phyloP scores from a whole-genome alignment of 2,113 vertebrate species.

The Lepidothrix coronata region DNA sequence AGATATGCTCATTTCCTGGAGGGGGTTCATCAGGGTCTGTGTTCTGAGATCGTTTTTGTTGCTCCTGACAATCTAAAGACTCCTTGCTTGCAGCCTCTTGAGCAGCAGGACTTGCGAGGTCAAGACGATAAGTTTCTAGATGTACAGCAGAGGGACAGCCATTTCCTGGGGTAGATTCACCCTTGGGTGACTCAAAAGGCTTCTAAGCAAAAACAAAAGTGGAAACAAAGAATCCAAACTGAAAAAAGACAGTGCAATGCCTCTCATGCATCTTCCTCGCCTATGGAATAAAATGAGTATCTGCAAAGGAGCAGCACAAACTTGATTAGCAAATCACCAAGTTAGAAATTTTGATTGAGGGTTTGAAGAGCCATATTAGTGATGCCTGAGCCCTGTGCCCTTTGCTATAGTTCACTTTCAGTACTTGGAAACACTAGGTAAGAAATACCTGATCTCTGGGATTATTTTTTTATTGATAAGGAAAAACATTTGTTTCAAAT shows the following conservation, averaged over 20 bases:
- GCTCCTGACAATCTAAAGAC: conserved; percentile 6
- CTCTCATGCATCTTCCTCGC: background rate
- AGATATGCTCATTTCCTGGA: conserved; percentile 34
- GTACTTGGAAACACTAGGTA: background rate
- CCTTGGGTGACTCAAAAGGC: background rate
- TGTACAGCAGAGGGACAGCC: background rate
- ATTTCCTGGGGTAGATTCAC: background rate
- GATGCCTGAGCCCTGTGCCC: background rate
- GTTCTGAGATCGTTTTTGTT: conserved; percentile 13
- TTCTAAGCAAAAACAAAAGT: conserved; percentile 60
- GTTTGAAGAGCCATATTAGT: background rate
- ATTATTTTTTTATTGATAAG: background rate
- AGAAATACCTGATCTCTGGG: background rate
- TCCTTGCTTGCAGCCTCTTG: background rate
- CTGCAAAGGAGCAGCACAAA: background rate
- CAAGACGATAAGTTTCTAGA: background rate
- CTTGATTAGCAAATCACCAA: background rate
- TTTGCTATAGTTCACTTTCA: background rate
- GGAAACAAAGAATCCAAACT: conserved; percentile 7
- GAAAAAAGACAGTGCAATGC: background rate
- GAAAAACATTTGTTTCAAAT: background rate
- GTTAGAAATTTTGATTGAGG: background rate
- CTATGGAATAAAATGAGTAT: background rate
- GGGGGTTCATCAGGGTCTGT: conserved; percentile 21
- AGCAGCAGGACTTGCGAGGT: background rate